Percentiles rank a stretch among this genome's conserved stretches.
Evolutionary conservation across 2,797 vertebrate species (phyloP).

Genomic region (Paratrypauchen microcephalus): DNA sequence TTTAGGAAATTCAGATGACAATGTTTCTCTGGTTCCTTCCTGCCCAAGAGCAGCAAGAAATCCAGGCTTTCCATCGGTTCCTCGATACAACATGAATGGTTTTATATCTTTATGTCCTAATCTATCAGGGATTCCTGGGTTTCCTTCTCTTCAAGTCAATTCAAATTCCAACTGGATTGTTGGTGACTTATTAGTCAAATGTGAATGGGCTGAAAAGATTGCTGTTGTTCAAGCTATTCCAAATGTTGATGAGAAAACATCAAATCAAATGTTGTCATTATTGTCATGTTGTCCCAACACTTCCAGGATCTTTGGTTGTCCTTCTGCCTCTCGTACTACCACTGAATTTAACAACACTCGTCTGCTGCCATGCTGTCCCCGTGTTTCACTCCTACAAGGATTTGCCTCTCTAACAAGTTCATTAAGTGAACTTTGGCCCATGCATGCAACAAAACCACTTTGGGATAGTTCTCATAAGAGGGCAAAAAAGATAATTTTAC

Average conservation of each 20-base stretch:
- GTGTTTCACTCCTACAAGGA: conserved; percentile 53
- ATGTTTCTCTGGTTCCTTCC: conserved; percentile 43
- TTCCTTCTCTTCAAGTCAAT: conserved; percentile 32
- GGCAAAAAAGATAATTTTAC: neutral
- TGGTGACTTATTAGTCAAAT: conserved; percentile 24
- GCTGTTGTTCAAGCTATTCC: conserved; percentile 21
- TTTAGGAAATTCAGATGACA: conserved; percentile 26
- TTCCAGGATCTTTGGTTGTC: conserved; percentile 56
- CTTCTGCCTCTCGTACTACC: conserved; percentile 49
- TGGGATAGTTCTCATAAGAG: conserved; percentile 35
- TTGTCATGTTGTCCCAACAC: conserved; percentile 52
- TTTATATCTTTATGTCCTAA: conserved; percentile 51
- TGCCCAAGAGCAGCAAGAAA: conserved; percentile 54
- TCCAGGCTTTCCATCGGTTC: conserved; percentile 60
- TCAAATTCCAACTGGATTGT: conserved; percentile 34
- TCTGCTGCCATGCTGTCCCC: conserved; percentile 48
- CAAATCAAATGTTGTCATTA: conserved; percentile 49
- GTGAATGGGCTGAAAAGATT: conserved; percentile 22
- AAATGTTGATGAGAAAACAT: conserved; percentile 21
- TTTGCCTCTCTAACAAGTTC: conserved; percentile 53
- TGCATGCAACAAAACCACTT: conserved; percentile 33
- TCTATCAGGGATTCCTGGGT: conserved; percentile 48
- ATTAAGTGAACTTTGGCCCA: conserved; percentile 31
- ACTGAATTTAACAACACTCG: conserved; percentile 23
- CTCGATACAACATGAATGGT: conserved; percentile 37